A percentile compares a stretch with the other conserved stretches of the same genome.
Conservation (phyloP, 2,113 vertebrate species). For the Nestor notabilis region DNA sequence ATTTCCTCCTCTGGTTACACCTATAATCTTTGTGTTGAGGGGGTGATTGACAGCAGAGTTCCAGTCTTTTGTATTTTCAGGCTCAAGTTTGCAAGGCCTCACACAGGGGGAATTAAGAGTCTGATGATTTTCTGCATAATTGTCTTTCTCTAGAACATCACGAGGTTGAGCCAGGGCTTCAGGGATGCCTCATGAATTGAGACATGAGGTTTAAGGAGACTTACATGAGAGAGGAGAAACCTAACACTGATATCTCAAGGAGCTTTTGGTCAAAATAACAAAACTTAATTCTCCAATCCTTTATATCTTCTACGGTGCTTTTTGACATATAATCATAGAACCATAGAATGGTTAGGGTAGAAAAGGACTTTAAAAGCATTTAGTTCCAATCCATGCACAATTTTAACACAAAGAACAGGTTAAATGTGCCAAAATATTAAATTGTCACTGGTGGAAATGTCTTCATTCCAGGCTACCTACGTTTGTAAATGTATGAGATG, state of each 20-base stretch:
- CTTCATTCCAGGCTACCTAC: neutral
- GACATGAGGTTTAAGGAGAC: neutral
- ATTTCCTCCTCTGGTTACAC: conserved; percentile 50
- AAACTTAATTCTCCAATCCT: neutral
- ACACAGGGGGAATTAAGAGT: neutral
- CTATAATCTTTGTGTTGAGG: conserved; percentile 28
- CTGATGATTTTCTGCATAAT: neutral
- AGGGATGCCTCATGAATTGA: neutral
- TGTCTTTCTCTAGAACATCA: neutral
- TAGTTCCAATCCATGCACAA: neutral
- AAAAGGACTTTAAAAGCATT: neutral
- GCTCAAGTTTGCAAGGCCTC: neutral
- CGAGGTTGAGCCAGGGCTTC: neutral
- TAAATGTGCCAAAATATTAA: neutral
- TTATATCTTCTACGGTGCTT: neutral
- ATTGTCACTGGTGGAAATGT: neutral
- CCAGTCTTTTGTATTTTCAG: conserved; percentile 23
- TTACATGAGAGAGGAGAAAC: neutral
- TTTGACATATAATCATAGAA: neutral
- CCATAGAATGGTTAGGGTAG: neutral
- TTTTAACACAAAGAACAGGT: neutral
- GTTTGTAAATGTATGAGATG: neutral
- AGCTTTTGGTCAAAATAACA: neutral
- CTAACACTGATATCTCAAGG: neutral
- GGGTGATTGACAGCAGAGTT: conserved; percentile 36